Evolutionary conservation across 2,888 invertebrate genomes (phyloP), one percentile per base, ranked within the genome.

Genomic region (Luffia ferchaultella): DNA sequence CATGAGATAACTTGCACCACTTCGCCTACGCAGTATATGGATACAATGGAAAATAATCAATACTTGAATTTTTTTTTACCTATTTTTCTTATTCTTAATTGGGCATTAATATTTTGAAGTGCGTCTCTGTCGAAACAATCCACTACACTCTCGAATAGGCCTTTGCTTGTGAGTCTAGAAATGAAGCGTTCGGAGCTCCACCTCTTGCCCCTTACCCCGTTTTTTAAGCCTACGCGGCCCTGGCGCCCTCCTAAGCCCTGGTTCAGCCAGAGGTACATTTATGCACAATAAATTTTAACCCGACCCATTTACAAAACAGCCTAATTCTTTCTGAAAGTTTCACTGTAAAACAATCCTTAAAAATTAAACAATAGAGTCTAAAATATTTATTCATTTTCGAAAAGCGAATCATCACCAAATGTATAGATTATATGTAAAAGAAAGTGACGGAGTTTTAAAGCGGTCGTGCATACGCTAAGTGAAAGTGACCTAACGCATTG

Each of bases 251-350:
- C 46, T 79, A 79, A 78, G 66, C 77, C 80, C 78, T 77, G 78
- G 80, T 82, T 83, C n/a, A 82, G 82, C 79, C 76, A 65, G 78
- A 78, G 80, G 74, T 82, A 80, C 83, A 80, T 82, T 83, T 83
- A 83, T 82, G 82, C 80, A 76, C 82, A 80, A 83, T 83, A 83
- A 83, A 83, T 83, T 83, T 82, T 79, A 78, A 79, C 79, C 77
- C 72, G 73, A 70, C 67, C 62, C 65, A 67, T 66, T 64, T 63
- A 59, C 69, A 67, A 74, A 80, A 79, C 70, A 74, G 64, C 73
- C 60, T 67, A 65, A 75, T 63, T 67, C 58, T 73, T 52, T 46
- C n/a, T 49, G 42, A 45, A 51, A 1, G 3, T 46, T 20, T 19
- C 46, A 17, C 50, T 40, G 50, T 54, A 52, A 78, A 71, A 65